Conservation (phyloP, 2,888 invertebrate species). For the Dynastes maya region DNA sequence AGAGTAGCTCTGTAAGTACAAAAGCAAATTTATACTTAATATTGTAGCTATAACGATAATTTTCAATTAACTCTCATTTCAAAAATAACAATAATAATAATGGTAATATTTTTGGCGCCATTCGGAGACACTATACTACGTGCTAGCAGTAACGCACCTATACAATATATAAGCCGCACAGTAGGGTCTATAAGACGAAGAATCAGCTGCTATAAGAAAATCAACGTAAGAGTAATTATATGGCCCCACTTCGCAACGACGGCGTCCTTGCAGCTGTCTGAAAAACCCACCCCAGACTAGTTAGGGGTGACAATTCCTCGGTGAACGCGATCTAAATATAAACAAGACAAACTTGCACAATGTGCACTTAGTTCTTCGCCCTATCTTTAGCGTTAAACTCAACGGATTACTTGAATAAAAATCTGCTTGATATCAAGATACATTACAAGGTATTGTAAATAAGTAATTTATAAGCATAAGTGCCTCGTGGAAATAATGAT, state of each 20-base stretch:
- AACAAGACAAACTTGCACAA: conserved; percentile 59
- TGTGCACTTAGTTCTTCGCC: conserved; percentile 29
- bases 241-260: conserved; percentile 57
- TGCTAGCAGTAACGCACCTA: neutral
- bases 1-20: no score
- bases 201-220: conserved; percentile 57
- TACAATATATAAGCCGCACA: conserved; percentile 46
- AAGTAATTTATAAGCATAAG: no score
- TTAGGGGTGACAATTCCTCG: conserved; percentile 57
- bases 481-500: no score
- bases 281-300: conserved; percentile 58
- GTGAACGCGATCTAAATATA: conserved; percentile 53
- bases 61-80: no score
- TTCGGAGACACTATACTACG: neutral
- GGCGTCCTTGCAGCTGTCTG: conserved; percentile 60
- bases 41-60: no score
- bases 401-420: conserved; percentile 18
- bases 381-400: conserved; percentile 23
- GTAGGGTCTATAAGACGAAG: conserved; percentile 53
- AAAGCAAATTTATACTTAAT: no score
- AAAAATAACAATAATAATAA: neutral
- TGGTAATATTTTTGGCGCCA: conserved; percentile 20
- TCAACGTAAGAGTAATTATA: conserved; percentile 57
- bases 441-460: no score
- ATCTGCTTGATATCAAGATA: no score